These are phyloP conservation scores for Hirtodrosophila duncani DNA, from an alignment of 2,888 invertebrate species.

Conservation along the genomic window DNA sequence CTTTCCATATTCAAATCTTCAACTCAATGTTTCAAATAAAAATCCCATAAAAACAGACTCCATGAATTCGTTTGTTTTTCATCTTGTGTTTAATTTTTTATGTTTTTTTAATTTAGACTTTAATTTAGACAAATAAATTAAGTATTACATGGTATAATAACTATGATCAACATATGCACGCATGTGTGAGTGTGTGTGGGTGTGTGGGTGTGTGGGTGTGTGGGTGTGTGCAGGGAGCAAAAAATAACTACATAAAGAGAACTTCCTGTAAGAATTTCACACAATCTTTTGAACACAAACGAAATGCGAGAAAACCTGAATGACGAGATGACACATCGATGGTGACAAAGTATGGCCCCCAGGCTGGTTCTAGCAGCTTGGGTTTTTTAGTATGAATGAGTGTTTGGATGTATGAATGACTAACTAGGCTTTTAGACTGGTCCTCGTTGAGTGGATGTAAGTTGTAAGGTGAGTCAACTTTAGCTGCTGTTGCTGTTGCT, in stretches of 20 bases:
- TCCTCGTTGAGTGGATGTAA: slow-evolving; percentile 13
- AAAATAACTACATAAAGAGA: not conserved
- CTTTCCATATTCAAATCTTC: no score
- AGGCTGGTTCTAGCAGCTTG: slow-evolving; percentile 20
- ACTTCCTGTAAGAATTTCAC: slow-evolving; percentile 1
- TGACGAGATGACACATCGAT: slow-evolving; percentile 21
- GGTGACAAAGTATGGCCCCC: slow-evolving; percentile 16
- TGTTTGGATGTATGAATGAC: slow-evolving; percentile 10
- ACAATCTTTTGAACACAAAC: slow-evolving; percentile 34
- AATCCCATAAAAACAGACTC: not conserved
- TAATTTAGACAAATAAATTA: slow-evolving; percentile 70
- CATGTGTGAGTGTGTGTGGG: slow-evolving; percentile 33
- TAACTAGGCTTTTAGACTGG: slow-evolving; percentile 3
- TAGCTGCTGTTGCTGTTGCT: no score
- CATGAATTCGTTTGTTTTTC: slow-evolving; percentile 16
- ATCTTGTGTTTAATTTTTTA: slow-evolving; percentile 24
- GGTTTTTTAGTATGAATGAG: slow-evolving; percentile 5
- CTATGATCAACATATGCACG: slow-evolving; percentile 64
- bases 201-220: slow-evolving; percentile 46
- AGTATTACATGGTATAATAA: slow-evolving; percentile 69
- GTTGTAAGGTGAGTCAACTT: slow-evolving; percentile 11
- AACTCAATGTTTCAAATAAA: not conserved
- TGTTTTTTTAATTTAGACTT: slow-evolving; percentile 60
- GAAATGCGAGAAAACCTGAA: slow-evolving; percentile 36
- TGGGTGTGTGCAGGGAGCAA: slow-evolving; percentile 5